A percentile compares a stretch with the other conserved stretches of the same genome.
Evolutionary conservation across 2,888 invertebrate species (phyloP).

Genomic region (Stenurella melanura): DNA sequence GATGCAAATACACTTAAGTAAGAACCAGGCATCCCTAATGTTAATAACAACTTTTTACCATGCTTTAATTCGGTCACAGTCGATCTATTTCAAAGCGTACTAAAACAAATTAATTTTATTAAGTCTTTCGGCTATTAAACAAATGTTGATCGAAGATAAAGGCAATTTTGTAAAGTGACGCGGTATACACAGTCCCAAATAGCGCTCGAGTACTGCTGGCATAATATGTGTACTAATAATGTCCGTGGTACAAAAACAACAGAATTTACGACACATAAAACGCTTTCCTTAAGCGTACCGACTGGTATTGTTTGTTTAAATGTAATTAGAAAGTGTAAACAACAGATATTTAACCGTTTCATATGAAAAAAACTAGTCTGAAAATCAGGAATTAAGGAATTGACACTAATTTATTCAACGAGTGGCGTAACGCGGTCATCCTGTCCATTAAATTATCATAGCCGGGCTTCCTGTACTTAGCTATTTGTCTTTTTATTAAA

Average conservation of each 20-base stretch:
- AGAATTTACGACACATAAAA: slow-evolving; percentile 10
- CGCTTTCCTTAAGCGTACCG: slow-evolving; percentile 11
- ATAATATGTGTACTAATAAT: slow-evolving; percentile 8
- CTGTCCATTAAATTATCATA: slow-evolving; percentile 48
- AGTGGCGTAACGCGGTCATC: slow-evolving; percentile 41
- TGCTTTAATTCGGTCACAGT: slow-evolving; percentile 24
- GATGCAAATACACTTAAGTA: neutral
- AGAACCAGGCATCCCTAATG: slow-evolving; percentile 23
- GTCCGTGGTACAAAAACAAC: slow-evolving; percentile 1
- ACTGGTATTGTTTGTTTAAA: slow-evolving; percentile 24
- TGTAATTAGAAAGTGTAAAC: slow-evolving; percentile 34
- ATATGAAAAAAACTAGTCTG: slow-evolving; percentile 14
- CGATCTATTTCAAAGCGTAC: slow-evolving; percentile 20
- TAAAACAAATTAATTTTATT: slow-evolving; percentile 15
- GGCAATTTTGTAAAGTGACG: neutral
- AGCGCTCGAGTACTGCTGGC: neutral
- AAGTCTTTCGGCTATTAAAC: neutral
- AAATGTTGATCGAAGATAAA: slow-evolving; percentile 11
- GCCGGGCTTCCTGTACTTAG: slow-evolving; percentile 37
- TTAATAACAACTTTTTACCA: slow-evolving; percentile 22
- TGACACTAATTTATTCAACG: slow-evolving; percentile 17
- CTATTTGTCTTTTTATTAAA: slow-evolving; percentile 28
- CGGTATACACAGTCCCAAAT: neutral
- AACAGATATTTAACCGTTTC: slow-evolving; percentile 13
- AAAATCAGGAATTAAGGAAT: slow-evolving; percentile 8